Conservation (phyloP, 2,113 vertebrate species). For the Callaeas wilsoni region DNA sequence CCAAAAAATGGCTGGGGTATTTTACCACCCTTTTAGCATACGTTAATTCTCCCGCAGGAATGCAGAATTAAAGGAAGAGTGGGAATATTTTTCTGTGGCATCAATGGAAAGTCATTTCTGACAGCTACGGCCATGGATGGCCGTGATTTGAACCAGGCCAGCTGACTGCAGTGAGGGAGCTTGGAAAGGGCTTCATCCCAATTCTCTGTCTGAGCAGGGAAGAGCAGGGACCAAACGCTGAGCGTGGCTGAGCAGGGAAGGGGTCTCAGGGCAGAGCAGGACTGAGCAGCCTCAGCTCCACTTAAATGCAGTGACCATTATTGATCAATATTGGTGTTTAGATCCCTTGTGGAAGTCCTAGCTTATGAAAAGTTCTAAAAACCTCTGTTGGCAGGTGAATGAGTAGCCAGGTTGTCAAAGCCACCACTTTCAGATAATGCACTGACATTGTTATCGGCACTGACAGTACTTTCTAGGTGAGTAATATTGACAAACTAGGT, state of each 20-base stretch:
- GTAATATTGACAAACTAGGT: background rate
- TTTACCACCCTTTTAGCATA: background rate
- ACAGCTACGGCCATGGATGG: fast-evolving
- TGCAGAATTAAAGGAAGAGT: background rate
- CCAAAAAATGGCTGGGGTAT: background rate
- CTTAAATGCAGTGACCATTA: background rate
- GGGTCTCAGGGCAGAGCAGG: background rate
- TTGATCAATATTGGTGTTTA: fast-evolving
- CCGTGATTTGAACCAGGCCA: background rate
- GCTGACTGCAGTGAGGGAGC: background rate
- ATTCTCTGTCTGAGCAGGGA: background rate
- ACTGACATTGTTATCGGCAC: background rate
- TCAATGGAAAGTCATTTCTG: background rate
- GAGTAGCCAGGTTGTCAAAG: background rate
- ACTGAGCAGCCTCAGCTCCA: background rate
- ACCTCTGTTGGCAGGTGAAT: background rate
- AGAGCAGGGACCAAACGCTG: fast-evolving
- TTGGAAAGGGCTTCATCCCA: background rate
- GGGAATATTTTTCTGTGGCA: background rate
- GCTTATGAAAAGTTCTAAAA: background rate
- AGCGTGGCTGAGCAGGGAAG: background rate
- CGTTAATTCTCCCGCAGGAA: background rate
- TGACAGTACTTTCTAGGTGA: background rate
- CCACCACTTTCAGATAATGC: background rate
- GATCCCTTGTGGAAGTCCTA: background rate